Evolutionary conservation across 2,888 invertebrate species (phyloP), one percentile per base, ranked within the genome.

Genomic region (Pyrgus malvae): DNA sequence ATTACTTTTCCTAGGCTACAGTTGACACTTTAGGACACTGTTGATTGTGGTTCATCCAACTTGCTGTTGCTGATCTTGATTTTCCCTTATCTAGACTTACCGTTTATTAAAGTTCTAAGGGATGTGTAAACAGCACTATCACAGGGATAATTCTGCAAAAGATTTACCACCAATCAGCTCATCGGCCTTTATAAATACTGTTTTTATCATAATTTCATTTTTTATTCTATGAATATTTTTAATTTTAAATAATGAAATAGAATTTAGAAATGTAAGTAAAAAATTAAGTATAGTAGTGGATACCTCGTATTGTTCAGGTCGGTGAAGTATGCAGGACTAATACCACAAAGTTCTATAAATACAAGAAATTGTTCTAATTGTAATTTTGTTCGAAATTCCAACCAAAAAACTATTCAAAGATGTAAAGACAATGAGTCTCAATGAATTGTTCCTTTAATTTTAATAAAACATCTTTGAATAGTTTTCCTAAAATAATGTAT

Each of bases 61-160:
- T 76, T 77, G 76, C 79, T 80, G 78, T 78, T 73, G 78, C 77
- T 70, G 66, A 69, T 70, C 66, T 70, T 68, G 74, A 59, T 70
- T n/a, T n/a, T 80, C 80, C 81, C 91, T 85, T 87, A 83, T 91
- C 91, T 92, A 92, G 90, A 93, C 93, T 93, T 93, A 93, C 93
- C 93, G 91, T 92, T 92, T 78, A 86, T 83, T 80, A 86, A 90
- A 91, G 91, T 91, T 87, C 85, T 86, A 91, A 91, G 91, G 91
- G 91, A 91, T 89, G 37, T 37, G 92, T 91, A 91, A 91, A 91
- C 92, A 91, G 92, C 92, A 90, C 91, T 91, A 91, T 90, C 92
- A 91, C 91, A 92, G 91, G 92, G 91, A 92, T 91, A 91, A 90
- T 94, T 94, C 94, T 94, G 94, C 93, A 94, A 93, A 94, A 94